Evolutionary conservation across 2,888 invertebrate genomes (phyloP).

Genomic region (Drosophila histrio): DNA sequence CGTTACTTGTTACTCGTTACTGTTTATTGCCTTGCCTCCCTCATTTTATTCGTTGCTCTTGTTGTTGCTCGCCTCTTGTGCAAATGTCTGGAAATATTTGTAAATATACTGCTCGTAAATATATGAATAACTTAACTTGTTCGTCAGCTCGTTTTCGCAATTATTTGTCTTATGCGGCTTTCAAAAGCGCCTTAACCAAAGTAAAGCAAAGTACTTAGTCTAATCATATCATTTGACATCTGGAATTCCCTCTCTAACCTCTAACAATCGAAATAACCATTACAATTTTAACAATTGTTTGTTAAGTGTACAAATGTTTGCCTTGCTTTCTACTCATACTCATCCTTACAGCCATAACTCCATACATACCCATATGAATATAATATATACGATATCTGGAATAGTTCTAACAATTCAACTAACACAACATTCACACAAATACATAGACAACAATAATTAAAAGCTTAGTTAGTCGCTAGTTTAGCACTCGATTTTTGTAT

Average conservation of each 20-base stretch:
- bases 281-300: conserved; percentile 31
- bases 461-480: conserved; percentile 68
- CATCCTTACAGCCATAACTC: conserved; percentile 12
- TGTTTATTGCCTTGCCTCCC: conserved; percentile 36
- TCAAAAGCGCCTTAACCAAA: conserved; percentile 26
- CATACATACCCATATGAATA: conserved; percentile 1
- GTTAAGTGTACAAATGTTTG: conserved; percentile 71
- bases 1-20: conserved; percentile 34
- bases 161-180: conserved; percentile 56
- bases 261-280: conserved; percentile 9
- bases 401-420: conserved; percentile 18
- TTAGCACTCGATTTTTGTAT: conserved; percentile 49
- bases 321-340: conserved; percentile 51
- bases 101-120: conserved; percentile 5
- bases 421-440: conserved; percentile 27
- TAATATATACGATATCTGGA: conserved; percentile 2
- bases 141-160: conserved; percentile 19
- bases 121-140: not conserved
- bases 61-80: conserved; percentile 57
- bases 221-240: conserved; percentile 29
- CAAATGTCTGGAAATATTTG: conserved; percentile 27
- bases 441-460: conserved; percentile 44
- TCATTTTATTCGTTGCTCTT: conserved; percentile 49
- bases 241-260: conserved; percentile 22
- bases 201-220: conserved; percentile 12